phyloP scores from a whole-genome alignment of 2,888 invertebrate species.

The Ophonus ardosiacus region DNA sequence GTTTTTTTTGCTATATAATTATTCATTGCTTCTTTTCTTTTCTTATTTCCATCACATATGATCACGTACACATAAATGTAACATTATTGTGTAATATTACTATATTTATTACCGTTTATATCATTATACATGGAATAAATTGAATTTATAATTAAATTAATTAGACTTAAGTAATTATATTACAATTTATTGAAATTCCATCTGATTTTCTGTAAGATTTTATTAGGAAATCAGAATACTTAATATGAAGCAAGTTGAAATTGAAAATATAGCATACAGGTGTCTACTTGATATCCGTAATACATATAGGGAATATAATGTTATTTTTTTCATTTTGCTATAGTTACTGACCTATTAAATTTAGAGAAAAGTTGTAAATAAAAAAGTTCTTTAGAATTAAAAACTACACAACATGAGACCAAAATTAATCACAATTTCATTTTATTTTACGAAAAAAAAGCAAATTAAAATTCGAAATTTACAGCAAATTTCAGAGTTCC shows the following conservation, averaged over 20 bases:
- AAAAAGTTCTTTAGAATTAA: no score
- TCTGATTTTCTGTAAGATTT: neutral
- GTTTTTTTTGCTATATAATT: slow-evolving; percentile 33
- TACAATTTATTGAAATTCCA: neutral
- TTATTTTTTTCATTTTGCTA: no score
- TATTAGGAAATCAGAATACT: neutral
- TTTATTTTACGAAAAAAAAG: no score
- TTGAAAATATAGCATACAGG: neutral
- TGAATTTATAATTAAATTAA: neutral
- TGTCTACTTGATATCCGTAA: no score
- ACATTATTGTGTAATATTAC: neutral
- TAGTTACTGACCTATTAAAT: no score
- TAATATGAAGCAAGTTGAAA: neutral
- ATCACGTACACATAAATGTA: neutral
- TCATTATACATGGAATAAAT: neutral
- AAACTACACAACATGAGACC: no score
- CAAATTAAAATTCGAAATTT: no score
- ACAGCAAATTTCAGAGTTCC: no score
- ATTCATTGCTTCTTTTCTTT: neutral
- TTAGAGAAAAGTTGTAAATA: no score
- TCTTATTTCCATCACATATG: neutral
- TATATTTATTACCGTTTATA: neutral
- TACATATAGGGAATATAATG: no score
- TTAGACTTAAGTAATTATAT: neutral
- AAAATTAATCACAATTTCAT: no score